Evolutionary conservation across 2,797 vertebrate species (phyloP).

Genomic region (Poecilia velifera): DNA sequence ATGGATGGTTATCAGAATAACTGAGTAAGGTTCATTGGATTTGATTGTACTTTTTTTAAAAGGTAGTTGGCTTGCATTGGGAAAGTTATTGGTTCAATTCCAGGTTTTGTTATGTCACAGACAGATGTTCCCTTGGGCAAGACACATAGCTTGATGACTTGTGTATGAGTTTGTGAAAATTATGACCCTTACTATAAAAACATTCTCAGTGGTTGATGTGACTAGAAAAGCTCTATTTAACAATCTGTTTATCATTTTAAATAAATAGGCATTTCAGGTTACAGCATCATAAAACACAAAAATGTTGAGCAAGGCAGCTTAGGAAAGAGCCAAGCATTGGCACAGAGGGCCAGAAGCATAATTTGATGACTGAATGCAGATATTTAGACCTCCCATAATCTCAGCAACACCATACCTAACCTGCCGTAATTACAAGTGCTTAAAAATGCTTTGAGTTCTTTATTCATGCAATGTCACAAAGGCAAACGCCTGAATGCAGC

Average conservation of each 20-base stretch:
- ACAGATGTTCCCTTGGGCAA: neutral
- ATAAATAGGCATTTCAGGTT: neutral
- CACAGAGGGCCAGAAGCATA: conserved; percentile 16
- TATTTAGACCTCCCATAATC: conserved; percentile 38
- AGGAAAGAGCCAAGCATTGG: conserved; percentile 26
- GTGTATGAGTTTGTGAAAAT: neutral
- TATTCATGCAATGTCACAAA: conserved; percentile 29
- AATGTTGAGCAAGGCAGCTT: neutral
- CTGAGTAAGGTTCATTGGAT: neutral
- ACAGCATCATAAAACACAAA: neutral
- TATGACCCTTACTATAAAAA: neutral
- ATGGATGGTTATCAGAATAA: neutral
- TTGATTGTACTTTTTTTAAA: neutral
- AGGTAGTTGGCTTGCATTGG: neutral
- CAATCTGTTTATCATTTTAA: neutral
- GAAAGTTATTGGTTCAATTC: neutral
- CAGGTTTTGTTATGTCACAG: neutral
- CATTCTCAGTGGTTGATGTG: neutral
- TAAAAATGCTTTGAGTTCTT: conserved; percentile 52
- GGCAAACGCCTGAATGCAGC: neutral
- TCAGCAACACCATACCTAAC: conserved; percentile 24
- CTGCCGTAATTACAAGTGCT: conserved; percentile 51
- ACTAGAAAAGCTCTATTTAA: neutral
- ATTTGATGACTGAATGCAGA: conserved; percentile 42
- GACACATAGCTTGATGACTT: neutral